Evolutionary conservation across 2,888 invertebrate species (phyloP).

Genomic region (Rhamphomyia laevipes): DNA sequence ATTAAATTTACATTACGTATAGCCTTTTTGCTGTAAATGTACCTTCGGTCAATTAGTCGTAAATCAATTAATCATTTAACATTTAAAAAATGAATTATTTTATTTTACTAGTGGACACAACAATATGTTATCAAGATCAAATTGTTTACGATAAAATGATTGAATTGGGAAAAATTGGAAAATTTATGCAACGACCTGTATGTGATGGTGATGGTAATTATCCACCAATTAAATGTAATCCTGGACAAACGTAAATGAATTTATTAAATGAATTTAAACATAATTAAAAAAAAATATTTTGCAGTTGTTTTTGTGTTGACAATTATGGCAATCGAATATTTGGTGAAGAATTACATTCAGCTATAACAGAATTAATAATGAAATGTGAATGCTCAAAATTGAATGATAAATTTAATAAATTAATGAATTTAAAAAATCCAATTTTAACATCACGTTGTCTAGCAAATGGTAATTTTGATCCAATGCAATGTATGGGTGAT

Average conservation of each 20-base stretch:
- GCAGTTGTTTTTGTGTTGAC: conserved; percentile 53
- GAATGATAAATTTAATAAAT: conserved; percentile 38
- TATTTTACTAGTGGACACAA: conserved; percentile 16
- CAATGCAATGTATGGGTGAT: conserved; percentile 50
- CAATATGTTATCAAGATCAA: conserved; percentile 14
- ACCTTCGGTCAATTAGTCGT: no score
- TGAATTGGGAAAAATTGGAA: conserved; percentile 40
- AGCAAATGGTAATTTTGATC: conserved; percentile 53
- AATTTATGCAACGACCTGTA: conserved; percentile 43
- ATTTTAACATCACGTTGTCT: conserved; percentile 46
- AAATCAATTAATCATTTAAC: no score
- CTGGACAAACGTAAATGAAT: conserved; percentile 50
- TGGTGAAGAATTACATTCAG: conserved; percentile 46
- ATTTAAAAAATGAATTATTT: neutral
- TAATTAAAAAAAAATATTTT: conserved; percentile 14
- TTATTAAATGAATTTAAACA: neutral
- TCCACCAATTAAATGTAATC: conserved; percentile 46
- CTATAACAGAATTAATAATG: conserved; percentile 38
- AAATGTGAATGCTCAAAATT: conserved; percentile 52
- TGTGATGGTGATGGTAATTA: conserved; percentile 55
- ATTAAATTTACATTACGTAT: no score
- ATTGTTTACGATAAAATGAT: conserved; percentile 41
- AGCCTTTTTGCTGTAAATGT: no score
- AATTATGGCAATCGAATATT: conserved; percentile 51
- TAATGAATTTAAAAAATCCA: conserved; percentile 36